A percentile compares a stretch with the other conserved stretches of the same genome.
phyloP scores from a whole-genome alignment of 1,140 invertebrate genomes.

The Hycleus cichorii region DNA sequence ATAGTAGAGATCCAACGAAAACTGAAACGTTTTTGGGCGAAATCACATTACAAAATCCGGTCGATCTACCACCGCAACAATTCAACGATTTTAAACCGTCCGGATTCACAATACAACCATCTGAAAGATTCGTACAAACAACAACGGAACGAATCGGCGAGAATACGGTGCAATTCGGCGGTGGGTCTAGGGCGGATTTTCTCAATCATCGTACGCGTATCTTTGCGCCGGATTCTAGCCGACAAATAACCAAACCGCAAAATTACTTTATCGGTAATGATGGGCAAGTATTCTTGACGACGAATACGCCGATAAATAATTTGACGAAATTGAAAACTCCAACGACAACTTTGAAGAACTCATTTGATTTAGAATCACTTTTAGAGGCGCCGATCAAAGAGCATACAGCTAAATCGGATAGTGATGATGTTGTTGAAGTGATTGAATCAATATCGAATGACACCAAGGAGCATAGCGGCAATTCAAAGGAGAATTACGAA shows the following conservation, averaged over 20 bases:
- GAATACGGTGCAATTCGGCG: neutral
- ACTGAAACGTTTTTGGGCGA: slow-evolving; percentile 52
- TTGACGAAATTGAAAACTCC: slow-evolving; percentile 7
- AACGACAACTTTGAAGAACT: slow-evolving; percentile 42
- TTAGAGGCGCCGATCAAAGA: slow-evolving; percentile 49
- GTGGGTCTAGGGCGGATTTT: slow-evolving; percentile 4
- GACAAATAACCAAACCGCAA: slow-evolving; percentile 17
- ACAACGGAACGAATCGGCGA: neutral
- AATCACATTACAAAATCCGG: slow-evolving; percentile 51
- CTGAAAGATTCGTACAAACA: too few species aligned
- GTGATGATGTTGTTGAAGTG: slow-evolving; percentile 47
- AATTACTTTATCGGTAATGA: slow-evolving; percentile 38
- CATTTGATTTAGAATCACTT: slow-evolving; percentile 46
- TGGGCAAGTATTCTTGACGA: slow-evolving; percentile 33
- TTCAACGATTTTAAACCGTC: neutral
- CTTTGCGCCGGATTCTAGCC: slow-evolving; percentile 24
- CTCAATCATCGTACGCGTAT: slow-evolving; percentile 29
- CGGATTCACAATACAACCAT: too few species aligned
- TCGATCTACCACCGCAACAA: slow-evolving; percentile 35
- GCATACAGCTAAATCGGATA: slow-evolving; percentile 43
- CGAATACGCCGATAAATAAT: slow-evolving; percentile 6
- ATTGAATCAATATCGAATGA: slow-evolving; percentile 40
- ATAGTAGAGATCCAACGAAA: slow-evolving; percentile 49
- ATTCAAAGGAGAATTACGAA: neutral
- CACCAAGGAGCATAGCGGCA: neutral